A percentile compares a stretch with the other conserved stretches of the same genome.
Conservation (phyloP, 2,113 vertebrate genomes). For the Gallinago paraguaiae region DNA sequence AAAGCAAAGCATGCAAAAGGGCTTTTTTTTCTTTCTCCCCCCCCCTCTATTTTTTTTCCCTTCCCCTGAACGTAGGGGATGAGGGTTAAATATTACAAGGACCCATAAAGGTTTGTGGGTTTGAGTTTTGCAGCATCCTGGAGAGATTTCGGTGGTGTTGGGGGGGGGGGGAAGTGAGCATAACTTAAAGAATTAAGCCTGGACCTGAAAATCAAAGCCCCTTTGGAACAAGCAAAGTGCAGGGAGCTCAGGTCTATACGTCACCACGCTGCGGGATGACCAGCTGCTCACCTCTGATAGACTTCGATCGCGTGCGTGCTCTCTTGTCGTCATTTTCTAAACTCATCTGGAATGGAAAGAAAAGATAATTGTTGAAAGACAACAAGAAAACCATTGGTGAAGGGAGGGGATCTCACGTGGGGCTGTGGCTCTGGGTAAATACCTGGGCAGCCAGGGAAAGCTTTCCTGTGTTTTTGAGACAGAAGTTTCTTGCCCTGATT, state of each 20-base stretch:
- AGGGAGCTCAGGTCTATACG: neutral
- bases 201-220: neutral
- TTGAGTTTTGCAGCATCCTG: neutral
- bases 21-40: neutral
- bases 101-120: neutral
- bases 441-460: neutral
- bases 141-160: neutral
- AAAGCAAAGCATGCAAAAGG: neutral
- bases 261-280: neutral
- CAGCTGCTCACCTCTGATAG: constrained; percentile 86
- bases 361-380: neutral
- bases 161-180: no score
- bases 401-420: fast-evolving
- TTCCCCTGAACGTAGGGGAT: neutral
- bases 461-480: fast-evolving
- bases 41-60: no score
- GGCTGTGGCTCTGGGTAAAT: neutral
- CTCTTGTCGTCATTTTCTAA: constrained; percentile 91
- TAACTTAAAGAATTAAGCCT: neutral
- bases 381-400: neutral
- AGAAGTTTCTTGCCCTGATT: neutral
- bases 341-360: constrained; percentile 86
- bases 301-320: constrained; percentile 91
- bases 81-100: neutral
- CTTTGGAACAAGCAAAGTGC: neutral